Evolutionary conservation across 2,797 vertebrate species (phyloP).

Genomic region (Onychomys leucogaster): DNA sequence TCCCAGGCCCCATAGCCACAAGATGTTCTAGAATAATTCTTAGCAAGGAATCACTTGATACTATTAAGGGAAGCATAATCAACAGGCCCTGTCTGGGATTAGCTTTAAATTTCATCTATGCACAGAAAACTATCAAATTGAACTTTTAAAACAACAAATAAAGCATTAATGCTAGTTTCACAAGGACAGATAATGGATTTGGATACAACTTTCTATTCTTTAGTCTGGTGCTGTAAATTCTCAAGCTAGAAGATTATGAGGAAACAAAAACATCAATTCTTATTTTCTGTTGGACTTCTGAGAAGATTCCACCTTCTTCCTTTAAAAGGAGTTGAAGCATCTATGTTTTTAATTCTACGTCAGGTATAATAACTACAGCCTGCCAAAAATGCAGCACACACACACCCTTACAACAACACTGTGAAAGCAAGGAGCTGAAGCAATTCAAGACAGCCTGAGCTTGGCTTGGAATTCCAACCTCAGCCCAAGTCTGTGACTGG

Average conservation of each 20-base stretch:
- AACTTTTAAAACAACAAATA: conserved; percentile 36
- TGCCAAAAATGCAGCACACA: neutral
- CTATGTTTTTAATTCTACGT: conserved; percentile 11
- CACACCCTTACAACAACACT: neutral
- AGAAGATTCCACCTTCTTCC: neutral
- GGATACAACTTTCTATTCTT: conserved; percentile 9
- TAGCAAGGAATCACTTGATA: conserved; percentile 7
- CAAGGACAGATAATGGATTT: neutral
- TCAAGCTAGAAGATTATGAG: neutral
- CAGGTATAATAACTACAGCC: neutral
- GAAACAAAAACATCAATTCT: neutral
- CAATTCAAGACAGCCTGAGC: neutral
- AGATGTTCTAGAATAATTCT: conserved; percentile 22
- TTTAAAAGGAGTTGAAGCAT: neutral
- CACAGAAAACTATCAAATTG: conserved; percentile 51
- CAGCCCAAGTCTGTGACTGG: conserved; percentile 7
- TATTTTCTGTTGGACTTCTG: neutral
- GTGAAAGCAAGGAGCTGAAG: neutral
- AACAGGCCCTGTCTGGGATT: neutral
- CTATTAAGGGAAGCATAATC: neutral
- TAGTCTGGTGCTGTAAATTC: neutral
- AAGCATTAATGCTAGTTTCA: conserved; percentile 16
- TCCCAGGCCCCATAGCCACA: neutral
- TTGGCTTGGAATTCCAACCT: conserved; percentile 18
- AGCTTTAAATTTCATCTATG: conserved; percentile 55